These are phyloP conservation scores for Hololepta plana DNA, from an alignment of 2,888 invertebrate species.

Conservation along the genomic window DNA sequence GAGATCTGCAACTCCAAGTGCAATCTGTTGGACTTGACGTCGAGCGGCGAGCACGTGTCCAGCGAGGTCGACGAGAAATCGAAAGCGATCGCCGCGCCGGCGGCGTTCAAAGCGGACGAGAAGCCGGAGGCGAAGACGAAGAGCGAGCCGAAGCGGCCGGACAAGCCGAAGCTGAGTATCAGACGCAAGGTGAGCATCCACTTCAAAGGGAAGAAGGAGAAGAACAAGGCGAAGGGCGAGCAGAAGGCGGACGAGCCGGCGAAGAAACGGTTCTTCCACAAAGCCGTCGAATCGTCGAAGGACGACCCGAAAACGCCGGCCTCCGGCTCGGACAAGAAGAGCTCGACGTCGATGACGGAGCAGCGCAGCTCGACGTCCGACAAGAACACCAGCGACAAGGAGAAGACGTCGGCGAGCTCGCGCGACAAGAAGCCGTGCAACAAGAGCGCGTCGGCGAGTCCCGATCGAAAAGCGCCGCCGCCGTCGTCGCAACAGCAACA, in stretches of 20 bases:
- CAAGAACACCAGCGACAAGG: slow-evolving; percentile 8
- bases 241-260: too few species aligned
- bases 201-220: slow-evolving; percentile 25
- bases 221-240: slow-evolving; percentile 14
- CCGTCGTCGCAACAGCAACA: too few species aligned
- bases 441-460: slow-evolving; percentile 23
- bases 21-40: slow-evolving; percentile 22
- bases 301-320: slow-evolving; percentile 13
- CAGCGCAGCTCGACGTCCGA: slow-evolving; percentile 4
- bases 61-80: slow-evolving; percentile 23
- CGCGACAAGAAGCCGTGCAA: slow-evolving; percentile 12
- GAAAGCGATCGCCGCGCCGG: slow-evolving; percentile 15
- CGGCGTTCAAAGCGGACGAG: slow-evolving; percentile 7
- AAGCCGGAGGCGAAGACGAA: slow-evolving; percentile 7
- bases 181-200: slow-evolving; percentile 28
- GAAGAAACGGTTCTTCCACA: slow-evolving; percentile 8
- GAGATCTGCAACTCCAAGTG: slow-evolving; percentile 12
- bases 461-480: slow-evolving; percentile 23
- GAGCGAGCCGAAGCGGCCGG: slow-evolving; percentile 13
- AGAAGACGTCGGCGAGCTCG: slow-evolving; percentile 8
- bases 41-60: slow-evolving; percentile 14
- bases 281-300: too few species aligned
- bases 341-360: slow-evolving; percentile 5
- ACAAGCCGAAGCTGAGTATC: slow-evolving; percentile 17
- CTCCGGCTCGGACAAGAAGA: slow-evolving; percentile 16